These are phyloP conservation scores for Trichoplusia ni DNA, from an alignment of 1,140 invertebrate species.

Conservation along the genomic window DNA sequence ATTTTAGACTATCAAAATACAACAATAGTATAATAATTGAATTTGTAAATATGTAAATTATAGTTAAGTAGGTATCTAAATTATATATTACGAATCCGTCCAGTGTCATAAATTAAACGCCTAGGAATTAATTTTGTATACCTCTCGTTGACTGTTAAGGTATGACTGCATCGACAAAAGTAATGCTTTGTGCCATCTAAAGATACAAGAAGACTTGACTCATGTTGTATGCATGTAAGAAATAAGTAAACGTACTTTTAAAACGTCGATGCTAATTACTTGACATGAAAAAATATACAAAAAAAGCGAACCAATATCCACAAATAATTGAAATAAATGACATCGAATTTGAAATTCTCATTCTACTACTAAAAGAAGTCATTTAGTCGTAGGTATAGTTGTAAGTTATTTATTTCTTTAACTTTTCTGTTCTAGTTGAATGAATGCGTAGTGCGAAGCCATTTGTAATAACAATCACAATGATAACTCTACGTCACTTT, in stretches of 20 bases:
- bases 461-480: constrained; percentile 28
- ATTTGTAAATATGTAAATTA: constrained; percentile 75
- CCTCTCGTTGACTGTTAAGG: constrained; percentile 17
- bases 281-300: background rate
- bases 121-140: constrained; percentile 25
- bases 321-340: constrained; percentile 26
- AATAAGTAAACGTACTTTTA: background rate
- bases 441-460: constrained; percentile 24
- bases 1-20: too few relatives aligned
- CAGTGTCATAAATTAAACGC: constrained; percentile 70
- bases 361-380: constrained; percentile 52
- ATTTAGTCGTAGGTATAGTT: constrained; percentile 54
- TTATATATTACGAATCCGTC: constrained; percentile 49
- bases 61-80: constrained; percentile 43
- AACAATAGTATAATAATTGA: constrained; percentile 4
- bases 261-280: background rate
- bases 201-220: background rate
- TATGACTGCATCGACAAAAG: constrained; percentile 57
- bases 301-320: background rate
- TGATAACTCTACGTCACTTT: constrained; percentile 27
- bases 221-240: too few relatives aligned
- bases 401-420: constrained; percentile 74
- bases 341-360: constrained; percentile 21
- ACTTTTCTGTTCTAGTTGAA: constrained; percentile 31
- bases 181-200: constrained; percentile 75